phyloP scores from a whole-genome alignment of 2,888 invertebrate species.

The Troides oblongomaculatus region DNA sequence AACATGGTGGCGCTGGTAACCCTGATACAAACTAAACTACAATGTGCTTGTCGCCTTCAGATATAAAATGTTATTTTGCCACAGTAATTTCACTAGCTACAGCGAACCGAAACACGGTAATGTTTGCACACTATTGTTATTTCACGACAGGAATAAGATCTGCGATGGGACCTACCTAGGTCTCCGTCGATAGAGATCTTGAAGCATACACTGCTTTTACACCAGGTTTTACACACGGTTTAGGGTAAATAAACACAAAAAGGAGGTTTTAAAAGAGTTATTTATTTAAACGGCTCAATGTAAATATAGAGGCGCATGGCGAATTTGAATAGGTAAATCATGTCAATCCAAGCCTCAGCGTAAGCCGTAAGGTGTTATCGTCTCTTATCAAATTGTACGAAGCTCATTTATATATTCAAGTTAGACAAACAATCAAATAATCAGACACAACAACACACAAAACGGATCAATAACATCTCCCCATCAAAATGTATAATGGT shows the following conservation, averaged over 20 bases:
- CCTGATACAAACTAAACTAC: too few species aligned
- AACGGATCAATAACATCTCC: slow-evolving; percentile 10
- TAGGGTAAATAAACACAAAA: neutral
- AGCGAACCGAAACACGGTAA: too few species aligned
- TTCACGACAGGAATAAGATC: too few species aligned
- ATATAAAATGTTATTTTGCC: too few species aligned
- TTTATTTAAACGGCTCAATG: slow-evolving; percentile 27
- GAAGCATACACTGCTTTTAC: neutral
- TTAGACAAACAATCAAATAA: slow-evolving; percentile 9
- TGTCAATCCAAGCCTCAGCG: slow-evolving; percentile 7
- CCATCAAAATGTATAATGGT: slow-evolving; percentile 14
- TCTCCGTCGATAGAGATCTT: too few species aligned
- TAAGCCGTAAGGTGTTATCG: slow-evolving; percentile 15
- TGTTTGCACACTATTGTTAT: too few species aligned
- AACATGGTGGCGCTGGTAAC: too few species aligned
- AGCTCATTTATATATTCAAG: slow-evolving; percentile 10
- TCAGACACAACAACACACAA: slow-evolving; percentile 7
- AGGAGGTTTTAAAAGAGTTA: slow-evolving; percentile 12
- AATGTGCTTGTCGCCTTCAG: too few species aligned
- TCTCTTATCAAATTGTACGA: slow-evolving; percentile 2
- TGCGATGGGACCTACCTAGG: too few species aligned
- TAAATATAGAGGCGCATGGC: slow-evolving; percentile 8
- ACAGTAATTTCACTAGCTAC: too few species aligned
- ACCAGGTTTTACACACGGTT: neutral
- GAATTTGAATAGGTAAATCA: slow-evolving; percentile 9